Evolutionary conservation across 2,797 vertebrate genomes (phyloP), one percentile per base, ranked within the genome.

Genomic region (Poecilia wingei): DNA sequence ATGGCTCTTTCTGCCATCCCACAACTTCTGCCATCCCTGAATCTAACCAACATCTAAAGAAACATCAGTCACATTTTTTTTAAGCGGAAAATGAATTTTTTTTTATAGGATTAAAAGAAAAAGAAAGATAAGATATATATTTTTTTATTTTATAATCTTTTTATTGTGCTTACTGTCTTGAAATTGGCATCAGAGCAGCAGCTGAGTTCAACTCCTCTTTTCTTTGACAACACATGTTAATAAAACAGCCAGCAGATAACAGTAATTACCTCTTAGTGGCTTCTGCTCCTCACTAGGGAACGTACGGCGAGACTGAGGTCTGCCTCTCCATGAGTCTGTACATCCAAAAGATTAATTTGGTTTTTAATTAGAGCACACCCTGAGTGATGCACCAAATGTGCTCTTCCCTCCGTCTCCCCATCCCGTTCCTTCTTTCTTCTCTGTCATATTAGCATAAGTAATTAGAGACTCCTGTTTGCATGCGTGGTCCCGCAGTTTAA

Each of bases 151-250:
- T 87, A 81, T 88, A 94, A 93, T 93, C 73, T 89, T 89, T 94
- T 95, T 91, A 39, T 90, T 79, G 73, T 70, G 80, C 80, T 45
- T 78, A 77, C 91, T 47, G 87, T 94, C 95, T 95, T 92, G 72
- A 92, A 85, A 33, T 69, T 78, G 89, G 88, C 91, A 95, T 95
- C 93, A 76, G 80, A 89, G 92, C 88, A 82, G 80, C 72, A 82
- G 87, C 87, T 82, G 73, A 93, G 93, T 92, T 91, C 90, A 94
- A 91, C 92, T 94, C 81, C 80, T 90, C 92, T 88, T 91, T 95
- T 96, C 93, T 94, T 94, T 88, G 91, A 95, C 90, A 92, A 96
- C 94, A 94, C 86, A 83, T 95, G 94, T 95, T 96, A 94, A 95
- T 95, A 95, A 95, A 95, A 94, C 93, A 94, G 91, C 81, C 84